A percentile compares a stretch with the other conserved stretches of the same genome.
Conservation (phyloP, 2,888 invertebrate species). For the Opisthograptis luteolata region DNA sequence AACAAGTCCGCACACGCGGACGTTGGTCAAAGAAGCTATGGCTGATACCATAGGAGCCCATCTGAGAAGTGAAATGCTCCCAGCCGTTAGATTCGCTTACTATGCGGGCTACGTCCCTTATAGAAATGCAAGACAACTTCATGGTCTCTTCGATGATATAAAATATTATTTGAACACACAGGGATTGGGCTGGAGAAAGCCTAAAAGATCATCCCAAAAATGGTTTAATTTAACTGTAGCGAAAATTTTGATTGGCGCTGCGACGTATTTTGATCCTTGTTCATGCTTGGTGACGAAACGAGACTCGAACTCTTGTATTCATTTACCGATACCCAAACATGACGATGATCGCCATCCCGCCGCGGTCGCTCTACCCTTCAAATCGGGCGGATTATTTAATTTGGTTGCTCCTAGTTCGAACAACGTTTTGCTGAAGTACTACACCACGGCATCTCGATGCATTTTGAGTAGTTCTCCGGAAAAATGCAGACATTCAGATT, state of each 20-base stretch:
- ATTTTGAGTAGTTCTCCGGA: constrained; percentile 65
- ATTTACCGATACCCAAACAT: constrained; percentile 63
- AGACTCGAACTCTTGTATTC: constrained; percentile 66
- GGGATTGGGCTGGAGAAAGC: constrained; percentile 68
- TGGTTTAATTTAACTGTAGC: constrained; percentile 70
- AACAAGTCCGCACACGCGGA: constrained; percentile 42
- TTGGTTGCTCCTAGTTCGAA: constrained; percentile 60
- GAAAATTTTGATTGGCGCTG: constrained; percentile 62
- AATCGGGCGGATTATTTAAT: constrained; percentile 60
- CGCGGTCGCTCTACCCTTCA: constrained; percentile 69
- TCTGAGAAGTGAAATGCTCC: constrained; percentile 66
- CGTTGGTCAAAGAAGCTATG: constrained; percentile 60
- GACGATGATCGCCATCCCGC: constrained; percentile 61
- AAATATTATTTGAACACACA: constrained; percentile 65
- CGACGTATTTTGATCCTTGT: constrained; percentile 62
- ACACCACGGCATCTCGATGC: constrained; percentile 68
- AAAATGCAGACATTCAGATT: constrained; percentile 68
- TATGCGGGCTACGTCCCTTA: constrained; percentile 75
- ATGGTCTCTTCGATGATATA: constrained; percentile 60
- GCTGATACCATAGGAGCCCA: constrained; percentile 73
- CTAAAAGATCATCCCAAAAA: constrained; percentile 47
- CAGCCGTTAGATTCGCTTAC: constrained; percentile 67
- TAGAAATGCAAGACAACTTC: constrained; percentile 56
- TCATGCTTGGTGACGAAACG: constrained; percentile 58
- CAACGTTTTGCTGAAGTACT: constrained; percentile 69